phyloP scores from a whole-genome alignment of 2,888 invertebrate species.

The Catocala nupta region DNA sequence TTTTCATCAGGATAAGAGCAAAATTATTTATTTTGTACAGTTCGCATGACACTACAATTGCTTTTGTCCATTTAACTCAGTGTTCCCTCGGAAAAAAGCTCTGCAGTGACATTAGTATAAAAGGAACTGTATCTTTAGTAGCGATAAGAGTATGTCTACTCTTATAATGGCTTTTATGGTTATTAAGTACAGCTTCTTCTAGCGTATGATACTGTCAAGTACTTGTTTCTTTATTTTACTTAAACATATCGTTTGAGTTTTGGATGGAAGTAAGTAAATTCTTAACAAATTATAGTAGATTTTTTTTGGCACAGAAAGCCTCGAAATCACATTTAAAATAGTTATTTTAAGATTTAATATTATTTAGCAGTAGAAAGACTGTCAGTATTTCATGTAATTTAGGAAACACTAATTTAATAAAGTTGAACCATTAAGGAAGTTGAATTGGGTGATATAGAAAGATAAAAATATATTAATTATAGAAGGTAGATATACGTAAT shows the following conservation, averaged over 20 bases:
- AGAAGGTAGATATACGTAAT: too few relatives aligned
- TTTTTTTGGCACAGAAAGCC: too few relatives aligned
- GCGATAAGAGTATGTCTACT: neutral
- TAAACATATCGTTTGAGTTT: neutral
- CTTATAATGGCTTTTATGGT: neutral
- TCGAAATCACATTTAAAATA: too few relatives aligned
- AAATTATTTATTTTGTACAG: slow-evolving; percentile 33
- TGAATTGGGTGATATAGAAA: too few relatives aligned
- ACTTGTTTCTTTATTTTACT: neutral
- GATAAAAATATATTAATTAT: too few relatives aligned
- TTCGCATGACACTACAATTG: slow-evolving; percentile 1
- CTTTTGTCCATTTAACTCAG: slow-evolving; percentile 12
- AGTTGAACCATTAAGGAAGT: too few relatives aligned
- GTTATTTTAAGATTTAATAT: too few relatives aligned
- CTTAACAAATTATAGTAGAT: too few relatives aligned
- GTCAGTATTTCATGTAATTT: too few relatives aligned
- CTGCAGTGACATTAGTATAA: slow-evolving; percentile 7
- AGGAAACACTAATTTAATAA: too few relatives aligned
- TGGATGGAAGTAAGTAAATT: too few relatives aligned
- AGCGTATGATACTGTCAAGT: neutral
- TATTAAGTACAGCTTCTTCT: slow-evolving; percentile 3
- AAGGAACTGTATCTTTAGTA: slow-evolving; percentile 6
- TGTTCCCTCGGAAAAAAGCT: slow-evolving; percentile 7
- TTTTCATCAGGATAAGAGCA: slow-evolving; percentile 44
- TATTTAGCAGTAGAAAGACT: too few relatives aligned